Evolutionary conservation across 37 sponge, comb jelly and placozoan species (phyloP), one percentile per base, ranked within the genome.

Genomic region (Halichondria panicea): DNA sequence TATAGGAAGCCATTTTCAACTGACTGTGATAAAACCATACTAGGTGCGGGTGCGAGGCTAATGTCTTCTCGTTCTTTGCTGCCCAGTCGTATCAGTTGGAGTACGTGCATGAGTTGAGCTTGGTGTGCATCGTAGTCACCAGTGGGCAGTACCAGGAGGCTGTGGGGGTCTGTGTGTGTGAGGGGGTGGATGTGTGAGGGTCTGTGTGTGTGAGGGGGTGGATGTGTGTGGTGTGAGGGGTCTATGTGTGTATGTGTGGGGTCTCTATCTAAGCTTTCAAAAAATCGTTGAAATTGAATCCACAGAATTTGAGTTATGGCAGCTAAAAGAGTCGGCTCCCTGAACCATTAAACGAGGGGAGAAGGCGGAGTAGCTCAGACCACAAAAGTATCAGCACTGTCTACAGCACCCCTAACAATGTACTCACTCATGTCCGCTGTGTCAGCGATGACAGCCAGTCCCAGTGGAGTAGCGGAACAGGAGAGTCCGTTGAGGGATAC

Each of bases 61-160:
- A 53, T 18, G 32, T 28, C 28, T 12, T 18, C 9, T 82, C 19
- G 27, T 3, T 39, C 22, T 45, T 82, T 57, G 30, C 83, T 65
- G 54, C 83, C 83, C 45, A 82, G 50, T 65, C 83, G 71, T 53
- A 82, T 52, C 33, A 82, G 66, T 39, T 73, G 83, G 2, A 73
- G 31, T 33, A 65, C 31, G 41, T 63, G 43, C 2, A 32, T 33
- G 36, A 82, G 36, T 12, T 8, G 8, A 27, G 83, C 32, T 21
- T 21, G 52, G 55, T 40, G 35, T 0, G 1, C 30, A 18, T 82
- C 83, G 24, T 48, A 71, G 30, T 78, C 57, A 9, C 68, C 56
- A 38, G 35, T 18, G 1, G 67, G 54, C 11, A 78, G 79, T 6
- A 41, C 31, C 30, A 66, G 54, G 19, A 57, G 34, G 24, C 3